phyloP scores from a whole-genome alignment of 2,888 invertebrate species.

The Melolontha melolontha region DNA sequence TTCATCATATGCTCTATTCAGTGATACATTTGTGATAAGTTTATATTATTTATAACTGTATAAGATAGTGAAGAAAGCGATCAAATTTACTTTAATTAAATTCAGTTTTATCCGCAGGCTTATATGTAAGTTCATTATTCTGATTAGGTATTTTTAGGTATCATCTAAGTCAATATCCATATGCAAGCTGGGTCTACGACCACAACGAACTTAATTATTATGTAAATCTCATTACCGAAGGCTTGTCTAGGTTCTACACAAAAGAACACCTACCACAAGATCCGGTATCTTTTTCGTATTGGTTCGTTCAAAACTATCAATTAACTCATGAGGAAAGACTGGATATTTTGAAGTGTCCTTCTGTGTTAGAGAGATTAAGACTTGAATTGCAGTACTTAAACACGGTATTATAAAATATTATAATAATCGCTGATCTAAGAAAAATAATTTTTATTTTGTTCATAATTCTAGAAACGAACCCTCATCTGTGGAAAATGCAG shows the following conservation, averaged over 20 bases:
- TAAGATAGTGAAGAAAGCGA: too few relatives aligned
- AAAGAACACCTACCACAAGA: conserved; percentile 73
- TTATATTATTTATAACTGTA: too few relatives aligned
- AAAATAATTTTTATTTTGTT: conserved; percentile 26
- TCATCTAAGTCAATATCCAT: conserved; percentile 60
- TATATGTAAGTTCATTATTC: too few relatives aligned
- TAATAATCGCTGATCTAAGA: too few relatives aligned
- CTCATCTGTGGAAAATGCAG: conserved; percentile 71
- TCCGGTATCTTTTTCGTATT: conserved; percentile 80
- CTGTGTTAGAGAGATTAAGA: conserved; percentile 75
- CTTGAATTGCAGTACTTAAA: conserved; percentile 68
- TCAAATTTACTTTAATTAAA: too few relatives aligned
- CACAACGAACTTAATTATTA: conserved; percentile 60
- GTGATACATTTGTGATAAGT: too few relatives aligned
- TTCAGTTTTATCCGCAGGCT: too few relatives aligned
- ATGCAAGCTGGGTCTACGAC: conserved; percentile 61
- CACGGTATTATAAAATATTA: conserved; percentile 59
- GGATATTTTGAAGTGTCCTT: conserved; percentile 74
- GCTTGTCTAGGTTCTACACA: conserved; percentile 55
- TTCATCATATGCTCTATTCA: too few relatives aligned
- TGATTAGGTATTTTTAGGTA: conserved; percentile 51
- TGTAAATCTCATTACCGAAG: conserved; percentile 56
- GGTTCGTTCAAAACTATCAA: conserved; percentile 83
- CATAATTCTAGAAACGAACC: conserved; percentile 64
- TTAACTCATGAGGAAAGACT: conserved; percentile 74